phyloP scores from a whole-genome alignment of 2,113 vertebrate genomes.

The Australoheros scitulus region DNA sequence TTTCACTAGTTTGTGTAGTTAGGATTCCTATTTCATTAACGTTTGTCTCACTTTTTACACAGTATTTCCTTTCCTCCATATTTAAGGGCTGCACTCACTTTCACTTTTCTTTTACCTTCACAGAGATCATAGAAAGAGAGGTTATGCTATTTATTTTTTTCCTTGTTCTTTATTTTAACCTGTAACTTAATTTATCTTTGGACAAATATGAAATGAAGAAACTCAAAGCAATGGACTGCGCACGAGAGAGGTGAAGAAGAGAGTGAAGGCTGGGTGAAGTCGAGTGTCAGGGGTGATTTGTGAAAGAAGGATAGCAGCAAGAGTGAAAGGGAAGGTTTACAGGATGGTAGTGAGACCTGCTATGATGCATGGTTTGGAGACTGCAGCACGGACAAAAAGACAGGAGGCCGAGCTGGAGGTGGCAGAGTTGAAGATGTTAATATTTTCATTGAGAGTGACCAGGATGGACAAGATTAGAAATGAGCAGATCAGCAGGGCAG shows the following conservation, averaged over 20 bases:
- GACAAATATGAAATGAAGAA: neutral
- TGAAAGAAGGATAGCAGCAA: neutral
- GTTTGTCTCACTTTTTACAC: neutral
- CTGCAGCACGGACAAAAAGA: neutral
- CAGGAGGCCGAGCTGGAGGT: fast-evolving
- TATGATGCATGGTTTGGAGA: neutral
- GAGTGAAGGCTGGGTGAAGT: neutral
- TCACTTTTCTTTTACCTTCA: neutral
- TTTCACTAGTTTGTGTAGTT: neutral
- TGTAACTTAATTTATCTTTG: neutral
- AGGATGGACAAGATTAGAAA: neutral
- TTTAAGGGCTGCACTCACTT: neutral
- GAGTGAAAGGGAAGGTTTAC: fast-evolving
- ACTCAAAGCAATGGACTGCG: neutral
- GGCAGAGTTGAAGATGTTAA: neutral
- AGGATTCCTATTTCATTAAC: neutral
- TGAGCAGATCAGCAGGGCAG: fast-evolving
- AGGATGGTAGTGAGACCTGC: neutral
- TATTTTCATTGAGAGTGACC: fast-evolving
- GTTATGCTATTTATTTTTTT: fast-evolving
- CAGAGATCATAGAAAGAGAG: neutral
- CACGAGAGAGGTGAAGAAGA: neutral
- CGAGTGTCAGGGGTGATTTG: too few relatives aligned
- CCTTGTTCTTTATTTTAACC: neutral
- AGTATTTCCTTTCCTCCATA: neutral